phyloP scores from a whole-genome alignment of 1,140 invertebrate species.

The Portunus trituberculatus region DNA sequence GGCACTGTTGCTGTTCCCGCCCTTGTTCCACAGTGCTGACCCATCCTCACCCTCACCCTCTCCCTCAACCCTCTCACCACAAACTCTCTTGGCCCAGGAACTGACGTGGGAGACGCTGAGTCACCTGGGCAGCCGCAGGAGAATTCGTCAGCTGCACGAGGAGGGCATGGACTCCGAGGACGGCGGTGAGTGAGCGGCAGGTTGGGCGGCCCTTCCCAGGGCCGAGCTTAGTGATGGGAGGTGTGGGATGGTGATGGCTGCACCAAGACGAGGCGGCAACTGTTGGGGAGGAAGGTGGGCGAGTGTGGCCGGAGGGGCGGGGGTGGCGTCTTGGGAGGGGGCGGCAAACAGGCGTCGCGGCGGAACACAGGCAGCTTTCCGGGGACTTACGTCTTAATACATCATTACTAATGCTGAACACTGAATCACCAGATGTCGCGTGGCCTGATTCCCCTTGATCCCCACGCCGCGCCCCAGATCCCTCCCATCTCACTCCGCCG shows the following conservation, averaged over 20 bases:
- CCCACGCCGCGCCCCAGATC: too few species aligned
- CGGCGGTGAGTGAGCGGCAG: conserved; percentile 33
- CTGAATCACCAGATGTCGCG: too few species aligned
- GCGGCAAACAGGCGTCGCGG: too few species aligned
- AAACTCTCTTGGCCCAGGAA: conserved; percentile 32
- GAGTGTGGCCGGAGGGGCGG: too few species aligned
- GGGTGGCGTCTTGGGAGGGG: too few species aligned
- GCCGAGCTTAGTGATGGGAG: background rate
- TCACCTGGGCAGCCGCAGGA: conserved; percentile 51
- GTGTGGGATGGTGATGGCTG: background rate
- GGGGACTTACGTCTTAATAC: too few species aligned
- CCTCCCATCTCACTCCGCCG: too few species aligned
- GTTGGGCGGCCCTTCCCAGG: background rate
- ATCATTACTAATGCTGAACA: too few species aligned
- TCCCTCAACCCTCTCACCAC: background rate
- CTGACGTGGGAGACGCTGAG: conserved; percentile 69
- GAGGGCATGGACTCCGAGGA: conserved; percentile 67
- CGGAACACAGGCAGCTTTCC: too few species aligned
- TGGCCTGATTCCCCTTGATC: too few species aligned
- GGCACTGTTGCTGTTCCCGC: background rate
- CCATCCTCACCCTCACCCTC: background rate
- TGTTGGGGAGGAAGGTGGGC: background rate
- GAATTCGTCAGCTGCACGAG: conserved; percentile 64
- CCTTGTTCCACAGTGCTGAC: background rate
- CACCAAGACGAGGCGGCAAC: background rate